A percentile compares a stretch with the other conserved stretches of the same genome.
These are phyloP conservation scores for Cepaea hortensis DNA, from an alignment of 2,888 invertebrate genomes.

Conservation along the genomic window DNA sequence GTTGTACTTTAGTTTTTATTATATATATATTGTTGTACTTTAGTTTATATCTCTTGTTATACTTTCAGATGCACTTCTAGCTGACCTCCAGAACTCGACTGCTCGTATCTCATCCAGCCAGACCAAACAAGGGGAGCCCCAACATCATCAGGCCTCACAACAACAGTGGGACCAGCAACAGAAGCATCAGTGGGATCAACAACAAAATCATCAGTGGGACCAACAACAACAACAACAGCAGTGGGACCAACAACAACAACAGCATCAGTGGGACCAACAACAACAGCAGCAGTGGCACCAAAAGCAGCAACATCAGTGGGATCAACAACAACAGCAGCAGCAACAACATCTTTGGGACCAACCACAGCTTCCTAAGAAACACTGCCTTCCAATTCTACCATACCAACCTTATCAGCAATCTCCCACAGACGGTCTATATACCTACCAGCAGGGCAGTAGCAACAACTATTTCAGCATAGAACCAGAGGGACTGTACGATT, in stretches of 20 bases:
- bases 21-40: no score
- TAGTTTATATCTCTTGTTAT: neutral
- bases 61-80: constrained; percentile 91
- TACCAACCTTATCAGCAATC: neutral
- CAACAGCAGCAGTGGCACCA: constrained; percentile 16
- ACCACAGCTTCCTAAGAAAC: neutral
- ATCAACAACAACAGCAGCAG: neutral
- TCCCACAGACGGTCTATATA: neutral
- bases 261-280: neutral
- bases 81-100: constrained; percentile 93
- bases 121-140: constrained; percentile 44
- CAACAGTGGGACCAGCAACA: constrained; percentile 6
- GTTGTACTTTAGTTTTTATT: no score
- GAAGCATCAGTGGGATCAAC: constrained; percentile 14
- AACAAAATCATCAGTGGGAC: constrained; percentile 15
- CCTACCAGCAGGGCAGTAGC: constrained; percentile 15
- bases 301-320: constrained; percentile 11
- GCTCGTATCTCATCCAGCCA: constrained; percentile 80
- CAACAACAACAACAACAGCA: neutral
- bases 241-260: neutral
- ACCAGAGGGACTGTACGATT: neutral
- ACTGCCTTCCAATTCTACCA: neutral
- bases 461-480: neutral
- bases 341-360: constrained; percentile 25
- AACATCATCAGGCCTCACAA: neutral